Percentiles rank a stretch among this genome's conserved stretches.
These are phyloP conservation scores for Euglossa dilemma DNA, from an alignment of 1,140 invertebrate genomes.

Conservation along the genomic window DNA sequence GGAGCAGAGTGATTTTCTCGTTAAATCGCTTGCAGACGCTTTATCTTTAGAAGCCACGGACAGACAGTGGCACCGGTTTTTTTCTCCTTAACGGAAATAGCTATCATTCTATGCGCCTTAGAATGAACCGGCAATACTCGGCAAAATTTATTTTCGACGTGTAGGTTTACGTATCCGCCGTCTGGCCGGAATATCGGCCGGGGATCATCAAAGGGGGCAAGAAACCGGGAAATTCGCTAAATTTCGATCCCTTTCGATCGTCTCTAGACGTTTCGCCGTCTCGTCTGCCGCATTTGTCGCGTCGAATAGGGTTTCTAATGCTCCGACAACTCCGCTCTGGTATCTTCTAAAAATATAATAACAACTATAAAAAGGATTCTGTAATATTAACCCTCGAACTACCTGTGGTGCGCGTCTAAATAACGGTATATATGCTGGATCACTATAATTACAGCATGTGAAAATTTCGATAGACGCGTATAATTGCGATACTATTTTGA, in stretches of 20 bases:
- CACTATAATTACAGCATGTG: too few species aligned
- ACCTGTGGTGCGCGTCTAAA: too few species aligned
- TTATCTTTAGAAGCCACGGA: constrained; percentile 79
- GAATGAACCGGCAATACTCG: constrained; percentile 63
- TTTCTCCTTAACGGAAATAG: constrained; percentile 76
- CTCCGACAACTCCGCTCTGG: neutral
- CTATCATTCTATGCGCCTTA: constrained; percentile 74
- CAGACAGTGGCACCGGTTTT: constrained; percentile 68
- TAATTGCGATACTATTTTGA: too few species aligned
- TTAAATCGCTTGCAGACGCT: constrained; percentile 70
- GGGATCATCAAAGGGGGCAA: constrained; percentile 38
- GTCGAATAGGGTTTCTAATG: neutral
- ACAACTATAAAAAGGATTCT: neutral
- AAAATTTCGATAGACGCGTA: too few species aligned
- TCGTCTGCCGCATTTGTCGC: constrained; percentile 1
- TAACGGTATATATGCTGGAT: too few species aligned
- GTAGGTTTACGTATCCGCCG: constrained; percentile 61
- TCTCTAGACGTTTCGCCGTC: neutral
- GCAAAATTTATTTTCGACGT: constrained; percentile 73
- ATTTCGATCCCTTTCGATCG: constrained; percentile 27
- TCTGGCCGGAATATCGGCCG: constrained; percentile 35
- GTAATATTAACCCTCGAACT: too few species aligned
- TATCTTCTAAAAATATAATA: too few species aligned
- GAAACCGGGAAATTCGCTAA: constrained; percentile 25
- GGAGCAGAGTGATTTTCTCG: constrained; percentile 41